Base-by-base conservation (phyloP, 2,888 invertebrate species). In the Meliscaeva auricollis region DNA sequence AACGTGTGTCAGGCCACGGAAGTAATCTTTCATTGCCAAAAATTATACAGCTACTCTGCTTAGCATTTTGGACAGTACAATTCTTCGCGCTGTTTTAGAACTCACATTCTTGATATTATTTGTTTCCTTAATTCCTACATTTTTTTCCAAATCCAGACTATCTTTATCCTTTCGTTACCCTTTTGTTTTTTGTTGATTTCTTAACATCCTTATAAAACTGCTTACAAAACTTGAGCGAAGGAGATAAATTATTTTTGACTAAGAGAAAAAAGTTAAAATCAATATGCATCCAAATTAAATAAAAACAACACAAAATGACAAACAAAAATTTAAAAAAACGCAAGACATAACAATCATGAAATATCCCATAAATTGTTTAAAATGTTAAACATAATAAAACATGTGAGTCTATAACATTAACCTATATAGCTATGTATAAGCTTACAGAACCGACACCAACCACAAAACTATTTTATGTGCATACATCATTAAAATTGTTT, bases 21-120 rank as follows among this genome's bases (percentile, higher is more conserved):
- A 91, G 89, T 90, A 90, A 90, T 88, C 89, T 90, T 89, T 90
- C 89, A 88, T 89, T 91, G 89, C 90, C 92, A 89, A 91, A 89
- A 89, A 88, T 89, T 88, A 89, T 90, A 88, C 90, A 91, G 89
- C 89, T 91, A 88, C 89, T 92, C 90, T 91, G 90, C 89, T 89
- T 92, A 89, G 90, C 91, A 90, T 91, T 92, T 88, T 88, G 88
- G 89, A 89, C 90, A 88, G 44, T 50, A 70, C 64, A 70, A 66
- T 79, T 84, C 83, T 79, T 68, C 73, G 83, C 69, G 52, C 54
- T 69, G 35, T 83, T 74, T 48, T 79, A 84, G 46, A 54, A 4
- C 35, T 60, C 50, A 73, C 77, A 72, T 56, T 41, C 54, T 77
- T 78, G n/a, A 73, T 60, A 58, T 75, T 38, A 30, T 6, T 64